Evolutionary conservation across 2,888 invertebrate genomes (phyloP), one percentile per base, ranked within the genome.

Genomic region (Ophioninae sp.): DNA sequence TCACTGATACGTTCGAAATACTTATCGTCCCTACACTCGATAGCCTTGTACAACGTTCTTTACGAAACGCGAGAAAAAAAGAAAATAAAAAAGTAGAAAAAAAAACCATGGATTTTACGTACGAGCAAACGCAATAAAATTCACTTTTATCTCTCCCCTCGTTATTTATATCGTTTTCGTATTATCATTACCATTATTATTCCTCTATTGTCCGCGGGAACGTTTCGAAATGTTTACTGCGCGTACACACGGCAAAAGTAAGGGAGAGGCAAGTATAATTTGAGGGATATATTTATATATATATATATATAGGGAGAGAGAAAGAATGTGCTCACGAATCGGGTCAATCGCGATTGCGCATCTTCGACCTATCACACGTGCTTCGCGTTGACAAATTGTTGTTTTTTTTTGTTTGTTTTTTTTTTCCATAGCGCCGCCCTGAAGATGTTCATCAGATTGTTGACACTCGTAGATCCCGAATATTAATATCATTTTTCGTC

Each of bases 351-450:
- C 89, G 88, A 89, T 89, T 89, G 87, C 88, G 87, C 88, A 84
- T 87, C 87, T 86, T 88, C 87, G 86, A 88, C 87, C 88, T 87
- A 85, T 88, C 85, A 87, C 88, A 90, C 89, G 90, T 90, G 89
- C 87, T 85, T 68, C 57, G 87, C 85, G 86, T 89, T 84, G 87
- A 85, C 85, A 89, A 87, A 61, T 61, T 70, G 69, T 69, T 65
- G 44, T 44, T 76, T 57, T 77, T 41, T 44, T 6, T 56, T n/a
- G n/a, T n/a, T n/a, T n/a, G n/a, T n/a, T n/a, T n/a, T n/a, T n/a
- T n/a, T n/a, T n/a, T n/a, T n/a, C n/a, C n/a, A 20, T 67, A 7
- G 20, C 17, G n/a, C 30, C 57, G 59, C 59, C 7, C 59, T 59
- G 20, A 8, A 67, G 20, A 21, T 20, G 7, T 44, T 2, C 44